Percentiles rank a stretch among this genome's conserved stretches.
Evolutionary conservation across 2,888 invertebrate species (phyloP).

Genomic region (Epicampocera succincta): DNA sequence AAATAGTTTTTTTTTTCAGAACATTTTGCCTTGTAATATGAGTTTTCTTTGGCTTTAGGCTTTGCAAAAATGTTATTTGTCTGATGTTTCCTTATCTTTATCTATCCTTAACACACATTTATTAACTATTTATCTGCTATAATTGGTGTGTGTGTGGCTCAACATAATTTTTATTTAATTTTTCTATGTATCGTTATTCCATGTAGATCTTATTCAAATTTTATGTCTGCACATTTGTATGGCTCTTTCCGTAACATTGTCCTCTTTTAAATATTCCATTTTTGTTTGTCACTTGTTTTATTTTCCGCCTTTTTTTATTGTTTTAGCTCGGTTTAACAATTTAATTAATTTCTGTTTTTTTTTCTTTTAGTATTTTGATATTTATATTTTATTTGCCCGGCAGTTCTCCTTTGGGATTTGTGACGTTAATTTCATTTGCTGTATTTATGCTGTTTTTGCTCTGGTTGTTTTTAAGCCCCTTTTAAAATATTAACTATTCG

Average conservation of each 20-base stretch:
- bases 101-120: neutral
- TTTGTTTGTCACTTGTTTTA: neutral
- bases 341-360: conserved; percentile 5
- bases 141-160: conserved; percentile 2
- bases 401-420: conserved; percentile 22
- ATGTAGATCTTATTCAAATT: neutral
- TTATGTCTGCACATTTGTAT: no score
- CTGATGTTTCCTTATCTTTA: neutral
- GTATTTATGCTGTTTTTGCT: neutral
- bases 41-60: conserved; percentile 4
- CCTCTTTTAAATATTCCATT: neutral
- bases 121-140: conserved; percentile 18
- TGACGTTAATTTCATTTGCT: conserved; percentile 51
- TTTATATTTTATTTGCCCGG: conserved; percentile 9
- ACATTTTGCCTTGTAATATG: conserved; percentile 1
- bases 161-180: conserved; percentile 26
- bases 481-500: conserved; percentile 13
- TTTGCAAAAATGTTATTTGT: neutral
- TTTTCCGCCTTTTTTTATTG: conserved; percentile 20
- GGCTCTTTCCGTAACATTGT: conserved; percentile 14
- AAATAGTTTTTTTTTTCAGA: conserved; percentile 26
- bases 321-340: neutral
- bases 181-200: neutral
- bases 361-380: conserved; percentile 23
- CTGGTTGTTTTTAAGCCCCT: conserved; percentile 19